Evolutionary conservation across 2,797 vertebrate genomes (phyloP), one percentile per base, ranked within the genome.

Genomic region (Enteromius fasciolatus): DNA sequence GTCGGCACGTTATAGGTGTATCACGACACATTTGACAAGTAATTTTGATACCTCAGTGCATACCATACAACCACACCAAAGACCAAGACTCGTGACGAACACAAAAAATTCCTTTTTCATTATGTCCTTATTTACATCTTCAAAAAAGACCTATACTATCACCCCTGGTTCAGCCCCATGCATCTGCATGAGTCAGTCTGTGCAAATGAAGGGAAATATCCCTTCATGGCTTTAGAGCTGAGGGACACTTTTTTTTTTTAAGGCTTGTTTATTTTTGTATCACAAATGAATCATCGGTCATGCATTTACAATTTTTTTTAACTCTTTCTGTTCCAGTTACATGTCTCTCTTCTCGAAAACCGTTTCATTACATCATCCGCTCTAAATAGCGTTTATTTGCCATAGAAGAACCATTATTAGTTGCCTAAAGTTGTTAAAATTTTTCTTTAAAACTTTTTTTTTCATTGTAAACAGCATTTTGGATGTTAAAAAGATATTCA

Each of bases 151-250:
- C 57, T 36, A 31, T 41, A 12, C 46, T n/a, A 31, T 54, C 18
- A 9, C 48, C 67, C 18, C 11, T 28, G 46, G 28, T 76, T 28
- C 23, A 25, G 41, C 57, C 75, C 59, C 48, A 76, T 5, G n/a
- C 69, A 52, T 70, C 39, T 78, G 28, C 82, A 41, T 86, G 87
- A 84, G 78, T 86, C 73, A 84, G 83, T 36, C 54, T 44, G 81
- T 86, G 86, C 83, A 89, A 85, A 87, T 87, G 82, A 89, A 31
- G 81, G 86, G 85, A 82, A 85, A 86, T 5, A 76, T 86, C 86
- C 87, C 86, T 59, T 12, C 5, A 39, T 63, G 23, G 31, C 68
- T 76, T 41, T 46, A 33, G 52, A 79, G 74, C 33, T 66, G 36
- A 79, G 75, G 33, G 70, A 82, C 70, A 63, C 2, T 9, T 41